Evolutionary conservation across 2,797 vertebrate species (phyloP).

Genomic region (Trachops cirrhosus): DNA sequence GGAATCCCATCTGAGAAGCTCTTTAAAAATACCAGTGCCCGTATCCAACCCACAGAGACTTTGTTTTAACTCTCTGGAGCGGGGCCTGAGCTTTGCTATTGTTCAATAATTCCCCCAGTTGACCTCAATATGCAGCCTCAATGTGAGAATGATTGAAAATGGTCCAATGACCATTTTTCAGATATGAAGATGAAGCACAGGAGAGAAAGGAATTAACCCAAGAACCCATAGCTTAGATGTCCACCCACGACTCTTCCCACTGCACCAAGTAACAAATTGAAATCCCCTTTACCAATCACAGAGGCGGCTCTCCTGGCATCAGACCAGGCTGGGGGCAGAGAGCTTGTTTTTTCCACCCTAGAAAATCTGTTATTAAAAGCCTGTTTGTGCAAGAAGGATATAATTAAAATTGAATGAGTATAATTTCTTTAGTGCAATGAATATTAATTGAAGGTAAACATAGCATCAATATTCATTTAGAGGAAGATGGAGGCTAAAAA

Average conservation of each 20-base stretch:
- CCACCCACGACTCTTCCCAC: background rate
- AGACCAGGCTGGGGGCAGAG: constrained; percentile 36
- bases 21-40: background rate
- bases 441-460: constrained; percentile 85
- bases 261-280: background rate
- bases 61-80: background rate
- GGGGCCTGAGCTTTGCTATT: background rate
- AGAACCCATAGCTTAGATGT: background rate
- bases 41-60: background rate
- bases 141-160: background rate
- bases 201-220: background rate
- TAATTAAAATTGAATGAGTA: constrained; percentile 83
- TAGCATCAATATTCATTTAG: constrained; percentile 81
- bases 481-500: constrained; percentile 74
- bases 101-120: background rate
- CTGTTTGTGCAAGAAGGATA: constrained; percentile 75
- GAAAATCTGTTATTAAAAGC: constrained; percentile 78
- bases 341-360: constrained; percentile 62
- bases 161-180: background rate
- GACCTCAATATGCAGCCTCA: background rate
- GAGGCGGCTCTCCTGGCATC: background rate
- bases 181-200: background rate
- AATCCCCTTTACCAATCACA: background rate
- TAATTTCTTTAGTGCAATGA: constrained; percentile 80
- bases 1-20: background rate